phyloP scores from a whole-genome alignment of 2,888 invertebrate species.

The Itoplectis maculator region DNA sequence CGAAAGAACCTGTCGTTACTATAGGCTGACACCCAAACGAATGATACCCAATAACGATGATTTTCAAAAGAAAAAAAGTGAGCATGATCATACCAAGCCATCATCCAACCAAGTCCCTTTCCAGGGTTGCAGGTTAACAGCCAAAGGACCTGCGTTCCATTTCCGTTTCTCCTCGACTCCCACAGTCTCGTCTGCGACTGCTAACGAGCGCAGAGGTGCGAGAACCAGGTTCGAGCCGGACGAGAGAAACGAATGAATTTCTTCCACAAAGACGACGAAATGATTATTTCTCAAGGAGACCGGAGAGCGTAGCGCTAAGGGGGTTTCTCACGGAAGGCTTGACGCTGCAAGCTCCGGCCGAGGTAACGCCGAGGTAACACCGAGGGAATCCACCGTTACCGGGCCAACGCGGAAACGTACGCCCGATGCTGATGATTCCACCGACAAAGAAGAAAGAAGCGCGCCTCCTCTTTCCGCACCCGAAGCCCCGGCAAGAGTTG shows the following conservation, averaged over 20 bases:
- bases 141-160: no score
- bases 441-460: conserved; percentile 43
- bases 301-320: not conserved
- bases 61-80: no score
- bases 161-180: no score
- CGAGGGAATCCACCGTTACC: not conserved
- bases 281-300: conserved; percentile 34
- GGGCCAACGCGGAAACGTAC: conserved; percentile 25
- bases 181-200: not conserved
- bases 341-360: conserved; percentile 5
- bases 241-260: conserved; percentile 45
- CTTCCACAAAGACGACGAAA: conserved; percentile 25
- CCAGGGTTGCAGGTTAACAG: no score
- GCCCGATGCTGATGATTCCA: conserved; percentile 44
- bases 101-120: no score
- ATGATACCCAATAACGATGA: no score
- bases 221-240: not conserved
- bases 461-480: conserved; percentile 17
- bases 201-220: conserved; percentile 25
- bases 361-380: conserved; percentile 2
- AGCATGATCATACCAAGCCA: no score
- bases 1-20: not conserved
- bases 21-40: no score
- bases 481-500: conserved; percentile 28
- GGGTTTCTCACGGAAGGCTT: not conserved